Evolutionary conservation across 2,797 vertebrate genomes (phyloP).

Genomic region (Arrhamphus sclerolepis): DNA sequence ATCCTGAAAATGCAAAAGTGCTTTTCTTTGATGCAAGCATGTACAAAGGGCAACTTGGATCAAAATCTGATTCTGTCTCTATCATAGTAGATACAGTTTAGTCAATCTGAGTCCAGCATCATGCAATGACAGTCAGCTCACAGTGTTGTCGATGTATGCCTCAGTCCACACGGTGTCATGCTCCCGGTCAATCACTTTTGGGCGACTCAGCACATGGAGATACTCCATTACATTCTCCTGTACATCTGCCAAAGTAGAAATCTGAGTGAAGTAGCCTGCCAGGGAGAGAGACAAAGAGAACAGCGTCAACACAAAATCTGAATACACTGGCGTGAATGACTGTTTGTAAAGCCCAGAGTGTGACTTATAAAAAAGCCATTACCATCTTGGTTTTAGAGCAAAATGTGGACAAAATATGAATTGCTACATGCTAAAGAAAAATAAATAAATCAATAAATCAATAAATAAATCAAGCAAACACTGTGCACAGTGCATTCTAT

Average conservation of each 20-base stretch:
- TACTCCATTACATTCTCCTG: slow-evolving; percentile 99
- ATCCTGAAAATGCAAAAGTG: slow-evolving; percentile 2
- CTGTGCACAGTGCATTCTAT: too few relatives aligned
- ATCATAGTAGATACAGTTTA: neutral
- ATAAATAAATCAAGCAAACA: too few relatives aligned
- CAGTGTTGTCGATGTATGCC: slow-evolving; percentile 96
- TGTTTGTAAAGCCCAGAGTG: too few relatives aligned
- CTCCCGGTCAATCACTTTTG: slow-evolving; percentile 97
- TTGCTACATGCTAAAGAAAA: too few relatives aligned
- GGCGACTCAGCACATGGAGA: slow-evolving; percentile 96
- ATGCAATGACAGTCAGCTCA: slow-evolving; percentile 78
- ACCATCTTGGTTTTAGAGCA: too few relatives aligned
- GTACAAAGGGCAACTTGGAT: neutral
- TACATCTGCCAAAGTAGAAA: slow-evolving; percentile 96
- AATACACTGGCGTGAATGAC: neutral
- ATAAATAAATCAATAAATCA: too few relatives aligned
- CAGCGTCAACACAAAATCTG: neutral
- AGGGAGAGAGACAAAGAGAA: neutral
- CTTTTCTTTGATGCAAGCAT: neutral
- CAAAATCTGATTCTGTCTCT: neutral
- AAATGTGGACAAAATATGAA: too few relatives aligned
- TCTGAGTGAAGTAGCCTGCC: slow-evolving; percentile 97
- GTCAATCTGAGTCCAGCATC: slow-evolving; percentile 3
- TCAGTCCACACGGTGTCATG: slow-evolving; percentile 98
- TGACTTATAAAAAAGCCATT: too few relatives aligned